Evolutionary conservation across 2,888 invertebrate species (phyloP), one percentile per base, ranked within the genome.

Genomic region (Cataglyphis rosenhaueri): DNA sequence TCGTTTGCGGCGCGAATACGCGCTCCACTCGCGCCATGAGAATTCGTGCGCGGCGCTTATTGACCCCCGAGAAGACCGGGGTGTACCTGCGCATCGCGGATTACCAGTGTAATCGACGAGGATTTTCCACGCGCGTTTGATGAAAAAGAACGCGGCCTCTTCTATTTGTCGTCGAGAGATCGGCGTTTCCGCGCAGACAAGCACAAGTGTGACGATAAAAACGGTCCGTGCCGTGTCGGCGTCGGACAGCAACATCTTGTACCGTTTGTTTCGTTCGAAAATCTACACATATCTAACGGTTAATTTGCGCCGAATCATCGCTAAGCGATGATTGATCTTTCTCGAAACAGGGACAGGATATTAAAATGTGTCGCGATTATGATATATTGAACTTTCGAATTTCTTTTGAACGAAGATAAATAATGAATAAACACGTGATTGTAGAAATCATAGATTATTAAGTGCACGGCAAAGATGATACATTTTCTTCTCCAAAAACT

Each of bases 1-100:
- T 78, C 78, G 84, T 85, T 84, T 78, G 41, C 57, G 35, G 76
- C 61, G 70, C 70, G 62, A 71, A 44, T 25, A 25, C 21, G 68
- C n/a, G 32, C 48, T 32, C 38, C 10, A 29, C 5, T 38, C 57
- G 41, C 65, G 55, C 12, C 8, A 68, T 73, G 44, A 52, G 52
- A 81, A 85, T 87, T 86, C 81, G 81, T 65, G 61, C 70, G 81
- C 73, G 41, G 41, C 25, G 35, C 29, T 52, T 55, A 65, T 32
- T n/a, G 64, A 64, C 21, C 57, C 6, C 25, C 8, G 18, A 12
- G n/a, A 15, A 41, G 48, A 9, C 25, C 4, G 21, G 35, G 57
- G 35, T 44, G 59, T 52, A 0, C 35, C 6, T 70, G 78, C 75
- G 52, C 52, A n/a, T 18, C 64, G 21, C 59, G 44, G 32, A 78